Evolutionary conservation across 2,888 invertebrate genomes (phyloP).

Genomic region (Omphaloscelis lunosa): DNA sequence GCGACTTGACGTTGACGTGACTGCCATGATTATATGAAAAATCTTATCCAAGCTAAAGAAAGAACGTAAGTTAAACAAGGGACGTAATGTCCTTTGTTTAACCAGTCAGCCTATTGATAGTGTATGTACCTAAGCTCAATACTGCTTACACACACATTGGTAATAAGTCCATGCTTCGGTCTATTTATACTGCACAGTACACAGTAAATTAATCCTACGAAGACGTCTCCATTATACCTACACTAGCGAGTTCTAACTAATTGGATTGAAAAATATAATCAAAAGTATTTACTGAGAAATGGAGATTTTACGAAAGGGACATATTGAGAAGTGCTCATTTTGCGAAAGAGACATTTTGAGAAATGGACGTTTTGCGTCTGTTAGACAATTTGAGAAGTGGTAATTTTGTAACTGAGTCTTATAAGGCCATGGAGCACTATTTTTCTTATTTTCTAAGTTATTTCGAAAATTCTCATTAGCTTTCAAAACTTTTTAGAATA

Average conservation of each 20-base stretch:
- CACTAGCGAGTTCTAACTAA: background rate
- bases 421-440: too few relatives aligned
- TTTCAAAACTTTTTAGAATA: background rate
- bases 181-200: background rate
- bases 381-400: too few relatives aligned
- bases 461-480: background rate
- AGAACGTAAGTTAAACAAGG: too few relatives aligned
- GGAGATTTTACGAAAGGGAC: too few relatives aligned
- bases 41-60: too few relatives aligned
- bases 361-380: too few relatives aligned
- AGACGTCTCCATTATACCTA: background rate
- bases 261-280: background rate
- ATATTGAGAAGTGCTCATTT: too few relatives aligned
- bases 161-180: slow-evolving; percentile 14
- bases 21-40: too few relatives aligned
- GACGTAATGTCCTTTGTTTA: background rate
- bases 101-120: background rate
- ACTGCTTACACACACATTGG: slow-evolving; percentile 7
- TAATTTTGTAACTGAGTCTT: too few relatives aligned
- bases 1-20: too few relatives aligned
- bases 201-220: background rate
- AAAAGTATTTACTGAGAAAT: background rate
- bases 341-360: too few relatives aligned
- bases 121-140: background rate
- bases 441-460: background rate